Evolutionary conservation across 2,797 vertebrate genomes (phyloP), one percentile per base, ranked within the genome.

Genomic region (Oreonectes daqikongensis): DNA sequence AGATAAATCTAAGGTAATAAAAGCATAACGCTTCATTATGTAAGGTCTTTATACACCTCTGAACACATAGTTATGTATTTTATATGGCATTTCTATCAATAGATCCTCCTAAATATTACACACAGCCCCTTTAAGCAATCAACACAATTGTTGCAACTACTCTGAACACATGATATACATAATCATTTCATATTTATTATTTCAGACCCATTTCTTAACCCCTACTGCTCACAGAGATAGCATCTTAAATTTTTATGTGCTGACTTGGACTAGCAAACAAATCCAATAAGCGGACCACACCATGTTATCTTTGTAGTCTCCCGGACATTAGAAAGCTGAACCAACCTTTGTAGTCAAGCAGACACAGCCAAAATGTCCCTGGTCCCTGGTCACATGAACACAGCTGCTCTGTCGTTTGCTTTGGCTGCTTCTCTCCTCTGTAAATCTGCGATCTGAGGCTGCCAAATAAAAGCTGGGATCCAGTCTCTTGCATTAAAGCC

Each of bases 401-500:
- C 70, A 78, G 75, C 72, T 75, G 63, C 53, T 55, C 67, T 70
- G 48, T 53, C 69, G 72, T 78, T 81, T 70, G 71, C 42, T 66
- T 82, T 72, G 67, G 72, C 72, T 12, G 18, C 70, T 60, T 48
- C 48, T 77, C 69, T 74, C 46, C 42, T 15, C 69, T 73, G 53
- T 7, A 75, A 80, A 78, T 75, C 42, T 48, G 40, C 68, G 55
- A 72, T 12, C 50, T 9, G 32, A 63, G 48, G 22, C 65, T 77
- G 77, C 71, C 75, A 80, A 76, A 84, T 84, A 84, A 82, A 84
- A 73, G 75, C 80, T 80, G 80, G 42, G 48, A 70, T 74, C 60
- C 63, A 68, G 75, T 81, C 74, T 80, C 55, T 78, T 82, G 80
- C 71, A 79, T 83, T 83, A 82, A 84, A 82, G 68, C 80, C 67